These are phyloP conservation scores for Allygus modestus DNA, from an alignment of 2,888 invertebrate species.

Conservation along the genomic window DNA sequence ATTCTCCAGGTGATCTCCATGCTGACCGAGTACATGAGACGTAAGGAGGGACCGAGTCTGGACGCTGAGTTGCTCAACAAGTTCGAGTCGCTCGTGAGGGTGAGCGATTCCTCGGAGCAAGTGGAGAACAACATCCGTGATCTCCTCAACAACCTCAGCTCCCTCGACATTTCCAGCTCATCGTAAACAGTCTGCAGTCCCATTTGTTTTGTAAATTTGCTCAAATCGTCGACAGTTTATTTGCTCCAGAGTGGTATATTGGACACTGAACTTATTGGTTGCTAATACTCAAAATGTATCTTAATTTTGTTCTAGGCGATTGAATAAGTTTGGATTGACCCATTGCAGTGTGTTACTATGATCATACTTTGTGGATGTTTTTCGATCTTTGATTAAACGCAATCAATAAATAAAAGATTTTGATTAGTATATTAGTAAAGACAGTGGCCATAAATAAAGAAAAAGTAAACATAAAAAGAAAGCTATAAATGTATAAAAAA, in stretches of 20 bases:
- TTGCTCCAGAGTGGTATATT: not conserved
- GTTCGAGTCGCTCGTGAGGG: slow-evolving; percentile 73
- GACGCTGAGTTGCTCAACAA: slow-evolving; percentile 80
- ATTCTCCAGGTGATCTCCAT: slow-evolving; percentile 84
- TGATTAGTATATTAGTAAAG: not conserved
- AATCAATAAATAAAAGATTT: not conserved
- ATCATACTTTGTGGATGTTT: not conserved
- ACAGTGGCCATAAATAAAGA: too few relatives aligned
- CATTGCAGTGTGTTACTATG: not conserved
- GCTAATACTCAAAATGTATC: not conserved
- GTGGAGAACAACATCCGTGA: slow-evolving; percentile 82
- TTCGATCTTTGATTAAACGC: not conserved
- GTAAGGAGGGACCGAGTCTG: slow-evolving; percentile 71
- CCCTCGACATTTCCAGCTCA: slow-evolving; percentile 74
- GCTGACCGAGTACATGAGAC: slow-evolving; percentile 80
- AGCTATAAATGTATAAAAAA: too few relatives aligned
- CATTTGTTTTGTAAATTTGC: too few relatives aligned
- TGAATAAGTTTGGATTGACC: not conserved
- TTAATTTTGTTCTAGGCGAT: not conserved
- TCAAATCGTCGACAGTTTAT: not conserved
- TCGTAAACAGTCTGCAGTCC: too few relatives aligned
- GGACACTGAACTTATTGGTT: not conserved
- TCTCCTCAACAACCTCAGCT: slow-evolving; percentile 80
- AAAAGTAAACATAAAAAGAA: too few relatives aligned
- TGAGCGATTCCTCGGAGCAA: slow-evolving; percentile 78